Base-by-base conservation (phyloP, 2,888 invertebrate genomes). In the Leucoma salicis region DNA sequence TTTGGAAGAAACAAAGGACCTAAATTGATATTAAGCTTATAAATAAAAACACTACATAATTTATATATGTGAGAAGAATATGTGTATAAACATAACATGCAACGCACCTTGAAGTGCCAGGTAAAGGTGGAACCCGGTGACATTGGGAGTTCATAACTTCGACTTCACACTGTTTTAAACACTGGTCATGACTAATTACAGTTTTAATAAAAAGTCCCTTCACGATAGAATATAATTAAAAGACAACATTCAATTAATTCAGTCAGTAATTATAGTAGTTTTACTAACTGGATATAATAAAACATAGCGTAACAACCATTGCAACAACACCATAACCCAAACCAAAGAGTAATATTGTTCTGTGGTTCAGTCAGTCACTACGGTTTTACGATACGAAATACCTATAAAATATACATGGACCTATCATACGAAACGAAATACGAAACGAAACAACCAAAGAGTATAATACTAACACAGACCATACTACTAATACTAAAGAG, bases 101-200 rank as follows among this genome's bases (percentile, higher is more conserved):
- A 70, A 80, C 84, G 64, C 74, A 86, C 87, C 86, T 87, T 81
- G 66, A 63, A 72, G 74, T 70, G 66, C 74, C 86, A 83, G 87
- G 83, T 80, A 84, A 13, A 84, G 84, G 82, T 84, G 73, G 71
- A 82, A 75, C 82, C 79, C 83, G 83, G 86, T 85, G 82, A 78
- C 80, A 81, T 80, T 72, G 72, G 75, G 66, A 73, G 73, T 70
- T 72, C 87, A 86, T 85, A 84, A 80, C 82, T 82, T 81, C 77
- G 84, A 84, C 81, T 82, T 78, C 67, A 66, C 74, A 78, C 81
- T 67, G 69, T 67, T 57, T 63, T 67, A 49, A 72, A 74, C 78
- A 82, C 79, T 67, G 52, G 74, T 75, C 84, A 85, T 87, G 74
- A 68, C 74, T 75, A 49, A 51, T 52, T 54, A 59, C 57, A 57